A percentile compares a stretch with the other conserved stretches of the same genome.
phyloP scores from a whole-genome alignment of 2,113 vertebrate genomes.

The Apteryx owenii region DNA sequence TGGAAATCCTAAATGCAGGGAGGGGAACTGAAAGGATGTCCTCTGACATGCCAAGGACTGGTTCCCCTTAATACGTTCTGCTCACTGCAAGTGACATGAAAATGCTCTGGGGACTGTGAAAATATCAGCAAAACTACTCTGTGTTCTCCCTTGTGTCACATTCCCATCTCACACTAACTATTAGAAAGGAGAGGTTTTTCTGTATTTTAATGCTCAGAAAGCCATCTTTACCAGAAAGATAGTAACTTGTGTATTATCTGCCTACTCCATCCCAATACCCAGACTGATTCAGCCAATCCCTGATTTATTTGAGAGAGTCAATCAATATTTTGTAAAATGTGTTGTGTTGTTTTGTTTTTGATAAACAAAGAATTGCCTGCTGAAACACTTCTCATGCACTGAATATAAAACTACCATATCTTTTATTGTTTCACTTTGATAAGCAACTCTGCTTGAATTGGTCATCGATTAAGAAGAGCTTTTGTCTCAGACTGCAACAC shows the following conservation, averaged over 20 bases:
- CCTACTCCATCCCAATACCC: neutral
- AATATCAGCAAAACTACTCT: neutral
- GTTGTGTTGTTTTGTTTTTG: conserved; percentile 12
- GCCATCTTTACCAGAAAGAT: neutral
- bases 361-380: neutral
- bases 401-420: neutral
- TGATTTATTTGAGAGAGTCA: conserved; percentile 22
- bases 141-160: neutral
- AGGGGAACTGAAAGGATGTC: neutral
- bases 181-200: neutral
- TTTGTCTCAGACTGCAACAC: neutral
- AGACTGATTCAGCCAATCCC: neutral
- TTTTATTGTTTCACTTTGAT: neutral
- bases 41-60: neutral
- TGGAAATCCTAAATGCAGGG: neutral
- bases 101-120: neutral
- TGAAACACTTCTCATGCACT: neutral
- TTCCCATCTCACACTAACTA: neutral
- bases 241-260: neutral
- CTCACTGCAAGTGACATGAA: neutral
- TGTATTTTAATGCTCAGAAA: neutral
- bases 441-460: neutral
- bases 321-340: conserved; percentile 24
- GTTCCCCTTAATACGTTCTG: neutral
- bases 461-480: conserved; percentile 24